A percentile compares a stretch with the other conserved stretches of the same genome.
phyloP scores from a whole-genome alignment of 2,113 vertebrate genomes.

The Oceanites oceanicus region DNA sequence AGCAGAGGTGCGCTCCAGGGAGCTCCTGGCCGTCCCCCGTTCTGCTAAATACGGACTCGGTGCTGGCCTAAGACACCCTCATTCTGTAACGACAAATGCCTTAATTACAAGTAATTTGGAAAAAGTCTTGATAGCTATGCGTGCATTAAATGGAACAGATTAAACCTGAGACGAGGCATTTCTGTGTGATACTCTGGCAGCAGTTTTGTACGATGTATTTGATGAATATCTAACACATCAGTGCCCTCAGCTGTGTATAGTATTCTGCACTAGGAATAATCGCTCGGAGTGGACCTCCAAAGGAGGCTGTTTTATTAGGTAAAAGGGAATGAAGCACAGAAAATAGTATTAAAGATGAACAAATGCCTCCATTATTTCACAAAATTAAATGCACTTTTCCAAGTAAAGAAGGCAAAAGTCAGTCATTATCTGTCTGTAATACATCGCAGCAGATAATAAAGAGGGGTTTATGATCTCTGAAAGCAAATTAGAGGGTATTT shows the following conservation, averaged over 20 bases:
- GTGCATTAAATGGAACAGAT: neutral
- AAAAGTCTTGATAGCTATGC: neutral
- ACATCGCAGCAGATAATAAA: constrained; percentile 57
- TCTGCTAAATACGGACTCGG: neutral
- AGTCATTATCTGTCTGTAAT: constrained; percentile 69
- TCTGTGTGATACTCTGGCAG: neutral
- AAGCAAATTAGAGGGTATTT: constrained; percentile 64
- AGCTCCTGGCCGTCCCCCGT: neutral
- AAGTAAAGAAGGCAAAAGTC: constrained; percentile 57
- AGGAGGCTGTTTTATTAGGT: neutral
- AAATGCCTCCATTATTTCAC: constrained; percentile 56
- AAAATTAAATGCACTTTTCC: constrained; percentile 59
- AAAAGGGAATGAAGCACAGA: constrained; percentile 30
- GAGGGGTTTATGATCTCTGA: constrained; percentile 68
- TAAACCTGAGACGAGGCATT: neutral
- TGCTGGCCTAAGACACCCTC: neutral
- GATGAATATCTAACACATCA: neutral
- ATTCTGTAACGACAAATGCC: neutral
- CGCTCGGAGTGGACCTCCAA: neutral
- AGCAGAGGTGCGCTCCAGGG: neutral
- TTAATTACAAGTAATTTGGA: constrained; percentile 46
- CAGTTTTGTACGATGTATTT: neutral
- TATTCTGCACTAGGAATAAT: neutral
- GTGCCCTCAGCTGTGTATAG: neutral
- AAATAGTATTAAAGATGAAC: constrained; percentile 6